A percentile compares a stretch with the other conserved stretches of the same genome.
Conservation (phyloP, 1,140 invertebrate species). For the Drosophila novamexicana region DNA sequence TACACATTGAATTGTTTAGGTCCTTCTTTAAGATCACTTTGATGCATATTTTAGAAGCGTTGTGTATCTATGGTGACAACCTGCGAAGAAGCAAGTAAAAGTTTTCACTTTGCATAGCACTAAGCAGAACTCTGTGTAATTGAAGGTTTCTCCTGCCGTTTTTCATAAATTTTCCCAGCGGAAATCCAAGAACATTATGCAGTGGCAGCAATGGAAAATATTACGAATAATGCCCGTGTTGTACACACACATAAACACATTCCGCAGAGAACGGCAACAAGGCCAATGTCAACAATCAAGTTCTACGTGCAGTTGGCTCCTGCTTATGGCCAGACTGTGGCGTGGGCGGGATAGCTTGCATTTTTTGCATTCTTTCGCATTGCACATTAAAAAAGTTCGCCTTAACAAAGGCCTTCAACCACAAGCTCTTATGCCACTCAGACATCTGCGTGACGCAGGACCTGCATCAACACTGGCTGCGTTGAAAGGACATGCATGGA, state of each 20-base stretch:
- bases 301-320: not conserved
- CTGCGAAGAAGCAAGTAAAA: not conserved
- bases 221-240: not conserved
- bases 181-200: conserved; percentile 36
- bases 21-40: too few relatives aligned
- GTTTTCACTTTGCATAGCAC: not conserved
- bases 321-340: not conserved
- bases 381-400: not conserved
- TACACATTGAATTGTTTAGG: too few relatives aligned
- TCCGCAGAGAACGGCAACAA: not conserved
- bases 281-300: conserved; percentile 27
- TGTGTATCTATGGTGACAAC: too few relatives aligned
- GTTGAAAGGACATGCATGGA: not conserved
- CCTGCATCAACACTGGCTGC: not conserved
- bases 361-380: conserved; percentile 12
- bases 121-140: not conserved
- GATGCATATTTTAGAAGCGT: too few relatives aligned
- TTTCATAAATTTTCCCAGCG: not conserved
- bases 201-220: conserved; percentile 16
- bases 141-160: not conserved
- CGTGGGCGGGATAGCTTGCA: conserved; percentile 14
- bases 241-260: conserved; percentile 3
- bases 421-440: conserved; percentile 9
- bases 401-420: not conserved
- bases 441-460: not conserved